Conservation (phyloP, 1,140 invertebrate species). For the Euschistus heros region DNA sequence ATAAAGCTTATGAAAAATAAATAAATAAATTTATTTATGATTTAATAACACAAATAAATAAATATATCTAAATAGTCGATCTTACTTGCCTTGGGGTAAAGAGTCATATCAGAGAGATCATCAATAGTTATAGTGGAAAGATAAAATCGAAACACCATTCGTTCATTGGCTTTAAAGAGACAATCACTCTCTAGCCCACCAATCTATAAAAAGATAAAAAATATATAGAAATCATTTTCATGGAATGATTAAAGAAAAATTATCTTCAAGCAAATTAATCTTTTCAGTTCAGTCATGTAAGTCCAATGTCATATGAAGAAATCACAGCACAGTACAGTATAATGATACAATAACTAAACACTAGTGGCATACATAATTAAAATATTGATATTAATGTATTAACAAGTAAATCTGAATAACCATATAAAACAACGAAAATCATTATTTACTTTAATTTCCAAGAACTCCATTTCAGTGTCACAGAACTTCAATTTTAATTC, state of each 20-base stretch:
- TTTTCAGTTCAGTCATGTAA: too few relatives aligned
- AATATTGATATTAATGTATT: too few relatives aligned
- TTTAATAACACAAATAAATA: neutral
- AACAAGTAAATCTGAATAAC: too few relatives aligned
- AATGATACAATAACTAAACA: too few relatives aligned
- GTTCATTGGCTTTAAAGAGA: conserved; percentile 66
- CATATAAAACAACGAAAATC: too few relatives aligned
- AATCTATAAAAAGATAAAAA: conserved; percentile 31
- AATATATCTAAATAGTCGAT: neutral
- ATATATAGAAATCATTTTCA: neutral
- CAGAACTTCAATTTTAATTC: conserved; percentile 50
- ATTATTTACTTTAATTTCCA: conserved; percentile 46
- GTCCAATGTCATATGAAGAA: too few relatives aligned
- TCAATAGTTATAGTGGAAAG: conserved; percentile 55
- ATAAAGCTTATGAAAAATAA: too few relatives aligned
- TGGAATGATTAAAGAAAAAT: too few relatives aligned
- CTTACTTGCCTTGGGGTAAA: conserved; percentile 58
- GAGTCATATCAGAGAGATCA: conserved; percentile 60
- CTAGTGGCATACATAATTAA: too few relatives aligned
- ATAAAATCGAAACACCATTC: conserved; percentile 59
- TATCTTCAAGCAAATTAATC: too few relatives aligned
- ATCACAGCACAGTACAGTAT: too few relatives aligned
- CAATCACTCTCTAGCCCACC: conserved; percentile 59
- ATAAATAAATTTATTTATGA: too few relatives aligned
- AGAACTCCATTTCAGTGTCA: conserved; percentile 56